Conservation (phyloP, 2,888 invertebrate genomes). For the Himalopsyche tibetana region DNA sequence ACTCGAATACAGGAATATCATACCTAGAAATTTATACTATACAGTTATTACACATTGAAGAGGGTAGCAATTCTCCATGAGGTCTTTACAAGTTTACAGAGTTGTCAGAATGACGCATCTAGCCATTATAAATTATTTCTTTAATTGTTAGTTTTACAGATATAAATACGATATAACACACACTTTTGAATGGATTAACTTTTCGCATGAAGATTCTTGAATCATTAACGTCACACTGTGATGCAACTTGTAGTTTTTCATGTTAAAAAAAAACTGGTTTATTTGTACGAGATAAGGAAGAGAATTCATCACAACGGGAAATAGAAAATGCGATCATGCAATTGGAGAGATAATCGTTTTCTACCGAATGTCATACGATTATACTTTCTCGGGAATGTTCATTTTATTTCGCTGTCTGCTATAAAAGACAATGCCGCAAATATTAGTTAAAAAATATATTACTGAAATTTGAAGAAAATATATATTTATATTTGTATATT, state of each 20-base stretch:
- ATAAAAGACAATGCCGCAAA: background rate
- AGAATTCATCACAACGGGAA: background rate
- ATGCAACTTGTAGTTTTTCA: no score
- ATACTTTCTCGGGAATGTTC: background rate
- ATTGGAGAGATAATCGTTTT: background rate
- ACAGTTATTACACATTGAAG: conserved; percentile 74
- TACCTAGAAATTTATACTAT: conserved; percentile 77
- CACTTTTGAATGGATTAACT: background rate
- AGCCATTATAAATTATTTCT: conserved; percentile 21
- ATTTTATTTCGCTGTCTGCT: background rate
- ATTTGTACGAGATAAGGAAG: background rate
- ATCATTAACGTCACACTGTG: no score
- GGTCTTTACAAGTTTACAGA: background rate
- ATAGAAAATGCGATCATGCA: background rate
- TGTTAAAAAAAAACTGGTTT: background rate
- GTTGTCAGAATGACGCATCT: conserved; percentile 1
- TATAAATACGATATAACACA: background rate
- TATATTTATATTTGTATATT: background rate
- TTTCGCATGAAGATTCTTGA: background rate
- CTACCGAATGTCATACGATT: background rate
- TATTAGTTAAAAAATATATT: background rate
- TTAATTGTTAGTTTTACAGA: conserved; percentile 7
- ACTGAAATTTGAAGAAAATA: background rate
- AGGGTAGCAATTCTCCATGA: background rate
- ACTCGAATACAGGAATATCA: conserved; percentile 79